A percentile compares a stretch with the other conserved stretches of the same genome.
Evolutionary conservation across 2,113 vertebrate genomes (phyloP).

Genomic region (Callipepla californica): DNA sequence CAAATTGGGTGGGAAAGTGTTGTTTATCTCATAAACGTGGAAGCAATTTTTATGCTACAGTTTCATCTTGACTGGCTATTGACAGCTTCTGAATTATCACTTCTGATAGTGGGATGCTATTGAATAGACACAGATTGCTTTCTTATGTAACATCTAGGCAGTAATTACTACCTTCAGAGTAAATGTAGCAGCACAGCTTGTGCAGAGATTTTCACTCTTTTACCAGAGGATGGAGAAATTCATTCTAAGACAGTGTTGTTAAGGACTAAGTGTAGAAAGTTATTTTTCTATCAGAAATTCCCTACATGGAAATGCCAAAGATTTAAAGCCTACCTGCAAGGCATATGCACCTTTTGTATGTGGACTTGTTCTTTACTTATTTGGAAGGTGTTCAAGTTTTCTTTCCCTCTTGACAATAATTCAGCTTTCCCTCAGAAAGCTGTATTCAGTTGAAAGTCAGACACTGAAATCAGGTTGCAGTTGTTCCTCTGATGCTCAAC

Average conservation of each 20-base stretch:
- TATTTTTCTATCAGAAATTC: not conserved
- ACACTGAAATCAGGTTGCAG: not conserved
- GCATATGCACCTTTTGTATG: not conserved
- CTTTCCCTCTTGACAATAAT: slow-evolving; percentile 27
- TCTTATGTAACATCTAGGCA: not conserved
- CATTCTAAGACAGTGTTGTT: not conserved
- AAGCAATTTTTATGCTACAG: not conserved
- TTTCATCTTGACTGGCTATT: not conserved
- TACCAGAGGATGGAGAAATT: not conserved
- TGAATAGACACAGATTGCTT: not conserved
- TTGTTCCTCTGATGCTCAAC: slow-evolving; percentile 17
- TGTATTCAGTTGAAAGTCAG: slow-evolving; percentile 25
- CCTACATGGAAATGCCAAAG: not conserved
- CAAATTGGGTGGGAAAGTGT: not conserved
- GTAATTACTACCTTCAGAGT: not conserved
- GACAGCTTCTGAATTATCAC: not conserved
- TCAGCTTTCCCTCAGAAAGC: not conserved
- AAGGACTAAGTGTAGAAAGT: not conserved
- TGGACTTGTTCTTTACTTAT: not conserved
- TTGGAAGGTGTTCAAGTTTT: not conserved
- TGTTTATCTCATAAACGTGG: not conserved
- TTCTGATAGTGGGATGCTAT: not conserved
- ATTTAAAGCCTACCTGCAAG: not conserved
- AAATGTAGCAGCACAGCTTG: not conserved
- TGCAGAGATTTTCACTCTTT: not conserved